These are phyloP conservation scores for Lutjanus campechanus DNA, from an alignment of 2,797 vertebrate species.

Conservation along the genomic window DNA sequence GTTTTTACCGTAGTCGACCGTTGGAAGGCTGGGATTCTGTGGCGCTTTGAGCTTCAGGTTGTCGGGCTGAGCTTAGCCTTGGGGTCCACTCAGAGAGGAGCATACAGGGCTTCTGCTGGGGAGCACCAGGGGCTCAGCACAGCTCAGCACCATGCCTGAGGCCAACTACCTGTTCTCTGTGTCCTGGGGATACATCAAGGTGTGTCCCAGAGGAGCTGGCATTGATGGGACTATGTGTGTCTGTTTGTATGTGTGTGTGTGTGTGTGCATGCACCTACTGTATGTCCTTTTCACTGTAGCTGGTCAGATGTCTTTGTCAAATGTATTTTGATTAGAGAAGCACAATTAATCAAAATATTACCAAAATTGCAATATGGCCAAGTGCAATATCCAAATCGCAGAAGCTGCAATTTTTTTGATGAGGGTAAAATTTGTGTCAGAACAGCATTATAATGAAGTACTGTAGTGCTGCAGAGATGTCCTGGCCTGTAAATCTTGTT, in stretches of 20 bases:
- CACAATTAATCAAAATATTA: too few species aligned
- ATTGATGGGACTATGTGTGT: slow-evolving; percentile 17
- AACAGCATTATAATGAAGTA: too few species aligned
- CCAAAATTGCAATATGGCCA: too few species aligned
- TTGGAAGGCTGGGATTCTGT: slow-evolving; percentile 25
- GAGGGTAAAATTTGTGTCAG: too few species aligned
- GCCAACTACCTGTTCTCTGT: slow-evolving; percentile 96
- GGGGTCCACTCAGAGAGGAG: slow-evolving; percentile 83
- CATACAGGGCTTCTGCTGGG: slow-evolving; percentile 81
- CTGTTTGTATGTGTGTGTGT: slow-evolving; percentile 18
- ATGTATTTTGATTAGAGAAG: background rate
- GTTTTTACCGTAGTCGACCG: slow-evolving; percentile 36
- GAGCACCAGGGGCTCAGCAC: slow-evolving; percentile 82
- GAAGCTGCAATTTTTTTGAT: too few species aligned
- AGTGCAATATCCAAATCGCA: too few species aligned
- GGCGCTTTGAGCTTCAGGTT: slow-evolving; percentile 50
- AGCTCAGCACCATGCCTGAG: slow-evolving; percentile 95
- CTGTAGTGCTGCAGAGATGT: too few species aligned
- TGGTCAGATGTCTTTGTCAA: background rate
- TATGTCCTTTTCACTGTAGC: slow-evolving; percentile 6
- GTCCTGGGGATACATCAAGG: slow-evolving; percentile 99
- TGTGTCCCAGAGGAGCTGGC: slow-evolving; percentile 81
- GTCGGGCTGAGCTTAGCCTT: slow-evolving; percentile 74
- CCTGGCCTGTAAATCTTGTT: too few species aligned
- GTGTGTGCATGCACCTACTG: slow-evolving; percentile 17